Evolutionary conservation across 2,113 vertebrate genomes (phyloP).

Genomic region (Rhadina sibilatrix): DNA sequence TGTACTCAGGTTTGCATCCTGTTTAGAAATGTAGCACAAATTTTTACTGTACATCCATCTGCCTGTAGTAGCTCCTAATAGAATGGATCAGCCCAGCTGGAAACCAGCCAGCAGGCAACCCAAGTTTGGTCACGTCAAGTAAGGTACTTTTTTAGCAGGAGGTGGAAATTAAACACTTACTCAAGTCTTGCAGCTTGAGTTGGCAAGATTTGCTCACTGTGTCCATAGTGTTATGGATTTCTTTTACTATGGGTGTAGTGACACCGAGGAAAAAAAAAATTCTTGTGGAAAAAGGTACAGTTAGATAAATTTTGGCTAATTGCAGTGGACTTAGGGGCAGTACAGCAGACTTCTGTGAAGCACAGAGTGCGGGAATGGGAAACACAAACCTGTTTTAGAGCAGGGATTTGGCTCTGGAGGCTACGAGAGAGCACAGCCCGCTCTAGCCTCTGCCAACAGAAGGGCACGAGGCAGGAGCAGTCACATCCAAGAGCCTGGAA

Average conservation of each 20-base stretch:
- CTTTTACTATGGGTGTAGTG: neutral
- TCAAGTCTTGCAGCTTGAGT: conserved; percentile 16
- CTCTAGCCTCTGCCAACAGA: neutral
- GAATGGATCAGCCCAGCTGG: neutral
- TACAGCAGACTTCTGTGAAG: neutral
- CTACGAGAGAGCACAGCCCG: neutral
- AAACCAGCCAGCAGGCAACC: neutral
- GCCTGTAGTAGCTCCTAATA: neutral
- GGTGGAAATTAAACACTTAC: conserved; percentile 62
- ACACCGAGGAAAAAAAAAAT: neutral
- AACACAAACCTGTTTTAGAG: neutral
- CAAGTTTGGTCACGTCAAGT: neutral
- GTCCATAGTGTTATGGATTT: neutral
- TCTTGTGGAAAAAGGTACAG: neutral
- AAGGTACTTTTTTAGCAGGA: conserved; percentile 1
- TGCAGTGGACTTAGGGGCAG: neutral
- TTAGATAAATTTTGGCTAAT: neutral
- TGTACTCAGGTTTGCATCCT: neutral
- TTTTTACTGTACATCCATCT: neutral
- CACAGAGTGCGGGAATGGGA: neutral
- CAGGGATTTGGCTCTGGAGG: neutral
- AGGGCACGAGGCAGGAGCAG: neutral
- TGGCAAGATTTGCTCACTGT: neutral
- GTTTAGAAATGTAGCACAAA: neutral
- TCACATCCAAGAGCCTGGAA: neutral